A percentile compares a stretch with the other conserved stretches of the same genome.
Conservation (phyloP, 2,888 invertebrate genomes). For the Stenichneumon culpator region DNA sequence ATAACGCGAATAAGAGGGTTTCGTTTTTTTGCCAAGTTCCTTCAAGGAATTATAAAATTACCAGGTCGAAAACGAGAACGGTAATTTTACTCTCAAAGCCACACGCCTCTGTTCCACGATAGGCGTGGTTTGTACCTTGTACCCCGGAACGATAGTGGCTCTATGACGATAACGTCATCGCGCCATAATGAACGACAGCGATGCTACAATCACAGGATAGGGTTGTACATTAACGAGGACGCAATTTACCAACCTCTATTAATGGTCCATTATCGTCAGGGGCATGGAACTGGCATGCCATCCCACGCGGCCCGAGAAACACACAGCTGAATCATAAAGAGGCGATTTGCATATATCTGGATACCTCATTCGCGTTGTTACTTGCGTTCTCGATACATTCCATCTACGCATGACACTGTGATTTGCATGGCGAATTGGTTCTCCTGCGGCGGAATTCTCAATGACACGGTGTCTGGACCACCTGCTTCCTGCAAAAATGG, state of each 20-base stretch:
- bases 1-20: conserved; percentile 26
- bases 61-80: not conserved
- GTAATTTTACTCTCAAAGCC: not conserved
- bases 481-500: not conserved
- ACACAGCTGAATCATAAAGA: conserved; percentile 20
- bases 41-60: conserved; percentile 15
- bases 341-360: conserved; percentile 7
- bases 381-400: not conserved
- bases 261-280: conserved; percentile 46
- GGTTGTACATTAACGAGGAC: conserved; percentile 19
- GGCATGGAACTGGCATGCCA: not conserved
- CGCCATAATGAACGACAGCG: conserved; percentile 29
- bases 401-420: not conserved
- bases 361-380: not conserved
- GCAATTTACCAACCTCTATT: conserved; percentile 45
- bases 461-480: not conserved
- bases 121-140: not conserved
- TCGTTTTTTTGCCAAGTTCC: not conserved
- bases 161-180: not conserved
- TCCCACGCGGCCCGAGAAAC: not conserved
- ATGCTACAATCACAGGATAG: conserved; percentile 23
- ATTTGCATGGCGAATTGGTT: not conserved
- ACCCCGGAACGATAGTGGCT: not conserved
- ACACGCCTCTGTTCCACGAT: not conserved
- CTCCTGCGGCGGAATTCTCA: not conserved